These are phyloP conservation scores for Cremastinae sp. DNA, from an alignment of 2,888 invertebrate species.

Conservation along the genomic window DNA sequence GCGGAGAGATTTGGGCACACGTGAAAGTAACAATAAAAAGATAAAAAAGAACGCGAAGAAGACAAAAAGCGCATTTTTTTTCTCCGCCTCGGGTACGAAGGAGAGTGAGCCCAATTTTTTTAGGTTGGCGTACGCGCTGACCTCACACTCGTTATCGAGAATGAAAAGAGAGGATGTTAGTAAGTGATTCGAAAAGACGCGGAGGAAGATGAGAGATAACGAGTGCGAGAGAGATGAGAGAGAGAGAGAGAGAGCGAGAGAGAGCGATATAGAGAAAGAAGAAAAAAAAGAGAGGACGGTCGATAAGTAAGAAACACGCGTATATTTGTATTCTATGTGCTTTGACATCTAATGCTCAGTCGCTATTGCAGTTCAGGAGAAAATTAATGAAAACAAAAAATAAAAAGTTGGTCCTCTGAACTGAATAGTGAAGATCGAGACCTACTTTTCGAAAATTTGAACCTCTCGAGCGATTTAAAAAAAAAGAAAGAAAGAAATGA, in stretches of 20 bases:
- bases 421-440: not conserved
- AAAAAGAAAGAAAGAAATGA: constrained; percentile 20
- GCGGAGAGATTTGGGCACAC: constrained; percentile 34
- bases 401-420: not conserved
- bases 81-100: constrained; percentile 19
- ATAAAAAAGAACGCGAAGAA: constrained; percentile 15
- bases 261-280: constrained; percentile 19
- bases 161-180: constrained; percentile 26
- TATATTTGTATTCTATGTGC: no score
- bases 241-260: not conserved
- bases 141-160: constrained; percentile 54
- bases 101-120: constrained; percentile 36
- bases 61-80: constrained; percentile 8
- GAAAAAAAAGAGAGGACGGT: constrained; percentile 15
- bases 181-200: constrained; percentile 30
- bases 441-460: constrained; percentile 46
- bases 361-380: no score
- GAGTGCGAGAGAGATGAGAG: constrained; percentile 1
- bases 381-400: no score
- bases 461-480: constrained; percentile 3
- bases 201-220: not conserved
- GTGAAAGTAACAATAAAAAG: constrained; percentile 60
- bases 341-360: no score
- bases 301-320: no score
- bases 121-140: constrained; percentile 58